These are phyloP conservation scores for Actinernus sp. DNA, from an alignment of 92 coral and sea anemone species.

Conservation along the genomic window DNA sequence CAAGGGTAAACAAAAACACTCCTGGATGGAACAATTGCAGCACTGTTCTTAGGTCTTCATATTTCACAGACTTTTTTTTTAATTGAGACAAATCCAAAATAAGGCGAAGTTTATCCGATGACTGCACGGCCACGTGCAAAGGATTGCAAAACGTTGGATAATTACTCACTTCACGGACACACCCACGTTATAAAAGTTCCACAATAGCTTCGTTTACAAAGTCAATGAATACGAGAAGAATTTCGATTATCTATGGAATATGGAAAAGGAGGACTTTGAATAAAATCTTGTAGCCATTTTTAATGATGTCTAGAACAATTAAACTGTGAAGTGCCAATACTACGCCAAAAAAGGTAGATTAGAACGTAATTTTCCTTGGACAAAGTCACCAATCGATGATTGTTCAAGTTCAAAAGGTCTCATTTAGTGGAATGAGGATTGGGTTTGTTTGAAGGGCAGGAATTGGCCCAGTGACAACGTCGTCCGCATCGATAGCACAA, in stretches of 20 bases:
- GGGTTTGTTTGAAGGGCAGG: slow-evolving; percentile 9
- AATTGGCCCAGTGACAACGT: slow-evolving; percentile 13
- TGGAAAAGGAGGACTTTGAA: slow-evolving; percentile 34
- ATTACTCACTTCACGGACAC: slow-evolving; percentile 23
- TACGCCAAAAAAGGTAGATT: slow-evolving; percentile 40
- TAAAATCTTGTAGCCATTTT: slow-evolving; percentile 47
- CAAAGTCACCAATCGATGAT: too few relatives aligned
- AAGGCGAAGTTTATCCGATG: slow-evolving; percentile 54
- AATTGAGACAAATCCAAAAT: slow-evolving; percentile 62
- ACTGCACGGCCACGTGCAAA: slow-evolving; percentile 53
- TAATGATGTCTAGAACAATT: slow-evolving; percentile 51
- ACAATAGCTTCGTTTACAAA: slow-evolving; percentile 50
- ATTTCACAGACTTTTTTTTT: slow-evolving; percentile 51
- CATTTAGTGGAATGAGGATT: neutral
- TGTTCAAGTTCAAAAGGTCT: neutral
- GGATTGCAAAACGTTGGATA: slow-evolving; percentile 58
- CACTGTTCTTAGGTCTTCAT: slow-evolving; percentile 59
- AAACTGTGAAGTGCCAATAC: slow-evolving; percentile 51
- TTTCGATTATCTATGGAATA: slow-evolving; percentile 46
- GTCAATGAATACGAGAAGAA: slow-evolving; percentile 28
- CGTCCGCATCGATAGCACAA: neutral
- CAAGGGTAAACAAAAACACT: slow-evolving; percentile 34
- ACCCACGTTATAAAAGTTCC: slow-evolving; percentile 25
- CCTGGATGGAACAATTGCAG: slow-evolving; percentile 50
- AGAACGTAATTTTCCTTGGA: slow-evolving; percentile 11